Evolutionary conservation across 1,140 invertebrate genomes (phyloP).

Genomic region (Rhizoglyphus robini): DNA sequence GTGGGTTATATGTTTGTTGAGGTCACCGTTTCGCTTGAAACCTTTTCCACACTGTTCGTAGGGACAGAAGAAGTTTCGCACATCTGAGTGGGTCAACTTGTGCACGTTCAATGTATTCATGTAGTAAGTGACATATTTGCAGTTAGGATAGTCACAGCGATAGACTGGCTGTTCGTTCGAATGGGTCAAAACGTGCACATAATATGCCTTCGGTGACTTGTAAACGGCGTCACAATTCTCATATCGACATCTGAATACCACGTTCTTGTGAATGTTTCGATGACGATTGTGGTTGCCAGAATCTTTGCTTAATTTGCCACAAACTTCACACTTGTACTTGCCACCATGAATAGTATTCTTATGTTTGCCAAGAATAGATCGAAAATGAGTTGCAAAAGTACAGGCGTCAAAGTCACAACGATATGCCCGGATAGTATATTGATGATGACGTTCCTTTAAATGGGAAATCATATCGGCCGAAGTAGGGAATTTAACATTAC

Average conservation of each 20-base stretch:
- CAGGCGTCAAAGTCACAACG: conserved; percentile 3
- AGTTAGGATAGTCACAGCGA: background rate
- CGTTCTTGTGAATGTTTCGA: conserved; percentile 12
- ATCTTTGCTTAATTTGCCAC: conserved; percentile 10
- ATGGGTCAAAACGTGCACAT: conserved; percentile 12
- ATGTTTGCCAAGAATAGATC: conserved; percentile 10
- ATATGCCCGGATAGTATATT: conserved; percentile 9
- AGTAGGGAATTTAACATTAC: background rate
- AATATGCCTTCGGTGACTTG: conserved; percentile 1
- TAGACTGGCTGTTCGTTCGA: conserved; percentile 12
- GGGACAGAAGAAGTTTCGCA: conserved; percentile 7
- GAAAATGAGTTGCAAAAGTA: conserved; percentile 9
- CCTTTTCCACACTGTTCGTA: conserved; percentile 9
- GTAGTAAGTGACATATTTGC: conserved; percentile 15
- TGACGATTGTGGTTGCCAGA: conserved; percentile 12
- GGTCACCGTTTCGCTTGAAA: conserved; percentile 11
- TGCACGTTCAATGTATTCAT: conserved; percentile 12
- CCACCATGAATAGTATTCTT: conserved; percentile 8
- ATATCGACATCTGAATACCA: background rate
- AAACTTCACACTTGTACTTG: conserved; percentile 14
- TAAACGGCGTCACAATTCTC: conserved; percentile 5
- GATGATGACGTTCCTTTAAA: conserved; percentile 13
- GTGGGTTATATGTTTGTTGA: conserved; percentile 12
- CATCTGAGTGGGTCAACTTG: conserved; percentile 15
- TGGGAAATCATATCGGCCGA: background rate